Evolutionary conservation across 1,140 invertebrate species (phyloP).

Genomic region (Caenorhabditis latens): DNA sequence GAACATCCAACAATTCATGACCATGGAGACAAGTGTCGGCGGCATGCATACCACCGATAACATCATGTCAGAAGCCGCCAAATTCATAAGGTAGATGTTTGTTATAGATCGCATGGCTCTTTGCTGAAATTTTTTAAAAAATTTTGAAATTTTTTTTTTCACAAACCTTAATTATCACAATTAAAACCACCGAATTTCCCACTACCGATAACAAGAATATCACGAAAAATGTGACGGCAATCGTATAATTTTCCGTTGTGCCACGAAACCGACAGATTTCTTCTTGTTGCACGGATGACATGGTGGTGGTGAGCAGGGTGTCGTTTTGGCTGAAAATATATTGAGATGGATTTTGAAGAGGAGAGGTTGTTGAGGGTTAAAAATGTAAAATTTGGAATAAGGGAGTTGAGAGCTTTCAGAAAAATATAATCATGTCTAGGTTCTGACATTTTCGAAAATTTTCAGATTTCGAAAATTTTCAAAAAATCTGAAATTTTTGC

Average conservation of each 20-base stretch:
- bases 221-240: slow-evolving; percentile 62
- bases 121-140: slow-evolving; percentile 62
- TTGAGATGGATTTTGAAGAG: not conserved
- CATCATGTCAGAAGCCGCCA: slow-evolving; percentile 68
- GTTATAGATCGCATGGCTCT: slow-evolving; percentile 68
- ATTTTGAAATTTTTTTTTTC: not conserved
- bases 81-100: slow-evolving; percentile 68
- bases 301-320: not conserved
- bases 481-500: too few relatives aligned
- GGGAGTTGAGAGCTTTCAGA: not conserved
- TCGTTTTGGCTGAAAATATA: slow-evolving; percentile 18
- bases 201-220: slow-evolving; percentile 67
- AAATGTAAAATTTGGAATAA: not conserved
- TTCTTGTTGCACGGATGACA: slow-evolving; percentile 49
- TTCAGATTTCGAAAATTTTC: too few relatives aligned
- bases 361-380: not conserved
- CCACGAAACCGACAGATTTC: slow-evolving; percentile 61
- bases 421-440: too few relatives aligned
- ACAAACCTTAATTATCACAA: slow-evolving; percentile 65
- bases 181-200: slow-evolving; percentile 64
- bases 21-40: slow-evolving; percentile 64
- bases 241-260: slow-evolving; percentile 63
- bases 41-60: slow-evolving; percentile 69
- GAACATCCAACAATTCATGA: slow-evolving; percentile 69
- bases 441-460: too few relatives aligned